These are phyloP conservation scores for Nothura maculosa DNA, from an alignment of 2,797 vertebrate genomes.

Conservation along the genomic window DNA sequence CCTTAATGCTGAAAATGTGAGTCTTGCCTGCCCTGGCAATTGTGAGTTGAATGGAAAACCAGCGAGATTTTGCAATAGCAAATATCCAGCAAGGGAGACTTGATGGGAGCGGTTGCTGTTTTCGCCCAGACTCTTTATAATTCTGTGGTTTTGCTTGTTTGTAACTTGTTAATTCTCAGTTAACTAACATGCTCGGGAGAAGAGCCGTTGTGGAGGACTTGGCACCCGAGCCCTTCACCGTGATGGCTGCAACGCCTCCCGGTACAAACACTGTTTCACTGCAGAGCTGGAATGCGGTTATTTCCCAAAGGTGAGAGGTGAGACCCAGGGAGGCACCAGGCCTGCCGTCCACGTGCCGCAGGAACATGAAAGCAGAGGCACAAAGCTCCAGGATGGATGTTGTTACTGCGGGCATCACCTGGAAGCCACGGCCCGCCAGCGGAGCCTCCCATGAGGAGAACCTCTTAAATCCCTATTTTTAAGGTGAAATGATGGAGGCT, in stretches of 20 bases:
- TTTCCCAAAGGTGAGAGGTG: background rate
- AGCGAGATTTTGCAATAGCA: background rate
- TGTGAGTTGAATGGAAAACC: background rate
- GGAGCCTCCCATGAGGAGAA: background rate
- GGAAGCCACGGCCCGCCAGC: rapidly evolving
- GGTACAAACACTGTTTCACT: background rate
- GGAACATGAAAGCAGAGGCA: background rate
- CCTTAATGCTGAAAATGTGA: background rate
- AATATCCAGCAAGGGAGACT: background rate
- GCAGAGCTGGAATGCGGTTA: background rate
- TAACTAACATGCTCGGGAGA: constrained; percentile 19
- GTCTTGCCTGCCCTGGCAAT: background rate
- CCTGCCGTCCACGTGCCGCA: rapidly evolving
- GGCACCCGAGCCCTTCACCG: background rate
- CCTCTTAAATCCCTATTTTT: background rate
- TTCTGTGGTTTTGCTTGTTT: constrained; percentile 41
- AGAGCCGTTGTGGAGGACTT: background rate
- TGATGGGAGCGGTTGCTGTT: constrained; percentile 29
- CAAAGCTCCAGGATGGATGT: background rate
- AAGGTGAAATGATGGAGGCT: background rate
- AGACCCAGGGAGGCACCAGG: background rate
- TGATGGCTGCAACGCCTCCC: background rate
- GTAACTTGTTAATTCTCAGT: constrained; percentile 20
- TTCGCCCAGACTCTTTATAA: constrained; percentile 8
- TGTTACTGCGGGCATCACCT: background rate